Base-by-base conservation (phyloP, 2,888 invertebrate genomes). In the Sinodicranocentrus sp. region DNA sequence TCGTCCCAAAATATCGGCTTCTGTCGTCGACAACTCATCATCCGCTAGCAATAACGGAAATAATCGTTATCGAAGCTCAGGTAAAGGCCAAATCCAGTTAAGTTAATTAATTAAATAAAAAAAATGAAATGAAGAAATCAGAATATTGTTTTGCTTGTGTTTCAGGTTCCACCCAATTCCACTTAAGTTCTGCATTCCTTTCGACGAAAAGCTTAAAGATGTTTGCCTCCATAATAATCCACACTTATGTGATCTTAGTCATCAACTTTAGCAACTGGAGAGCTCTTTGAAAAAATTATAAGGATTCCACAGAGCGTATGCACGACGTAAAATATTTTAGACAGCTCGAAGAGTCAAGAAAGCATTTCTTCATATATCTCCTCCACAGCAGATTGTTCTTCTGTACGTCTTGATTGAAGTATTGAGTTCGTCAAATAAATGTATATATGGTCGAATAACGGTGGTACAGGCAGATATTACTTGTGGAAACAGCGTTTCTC, bases 1-100 rank as follows among this genome's bases (percentile, higher is more conserved):
- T 67, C 61, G 77, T 17, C 85, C 85, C 25, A 85, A 85, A 83
- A 71, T 83, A 43, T 85, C 83, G 19, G 71, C 71, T 19, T 75
- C 76, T 17, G 85, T 85, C 44, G 79, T 76, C 28, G 76, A 85
- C 59, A 78, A 78, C 17, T 85, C 85, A 26, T 85, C 84, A n/a
- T 85, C 84, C 63, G 57, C 57, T 21, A 78, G 83, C 48, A 83
- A 65, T 54, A 79, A 57, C 33, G 70, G 70, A 54, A 83, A 76
- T 65, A 75, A 70, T 26, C 70, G 79, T 52, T 83, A 39, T 33
- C 77, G 59, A 72, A 83, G 75, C 73, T 72, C 85, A 71, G 85
- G 85, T 85, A 83, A 70, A n/a, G n/a, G n/a, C n/a, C n/a, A n/a
- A n/a, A n/a, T n/a, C n/a, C n/a, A n/a, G n/a, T n/a, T n/a, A n/a